Percentiles rank a stretch among this genome's conserved stretches.
These are phyloP conservation scores for Neoniphon sammara DNA, from an alignment of 2,797 vertebrate genomes.

Conservation along the genomic window DNA sequence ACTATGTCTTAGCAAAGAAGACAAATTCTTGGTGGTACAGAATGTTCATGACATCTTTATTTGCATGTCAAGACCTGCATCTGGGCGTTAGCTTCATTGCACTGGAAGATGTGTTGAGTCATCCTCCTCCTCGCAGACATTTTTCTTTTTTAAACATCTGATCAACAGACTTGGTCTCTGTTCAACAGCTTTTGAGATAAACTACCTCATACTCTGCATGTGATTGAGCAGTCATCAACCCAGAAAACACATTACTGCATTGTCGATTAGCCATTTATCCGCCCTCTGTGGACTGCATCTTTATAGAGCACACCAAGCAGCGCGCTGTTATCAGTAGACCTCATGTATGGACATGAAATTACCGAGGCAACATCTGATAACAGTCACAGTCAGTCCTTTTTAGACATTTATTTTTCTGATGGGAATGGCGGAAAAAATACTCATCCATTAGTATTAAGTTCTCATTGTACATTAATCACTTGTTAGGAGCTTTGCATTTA, in stretches of 20 bases:
- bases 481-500: constrained; percentile 48
- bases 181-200: constrained; percentile 41
- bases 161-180: constrained; percentile 43
- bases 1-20: constrained; percentile 29
- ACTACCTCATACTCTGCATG: constrained; percentile 30
- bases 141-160: constrained; percentile 64
- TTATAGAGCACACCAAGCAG: not conserved
- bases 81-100: constrained; percentile 54
- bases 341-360: not conserved
- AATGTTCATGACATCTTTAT: constrained; percentile 60
- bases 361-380: constrained; percentile 3
- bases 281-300: constrained; percentile 12
- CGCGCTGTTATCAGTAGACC: not conserved
- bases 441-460: constrained; percentile 24
- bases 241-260: constrained; percentile 27
- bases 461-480: constrained; percentile 23
- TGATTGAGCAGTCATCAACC: constrained; percentile 59
- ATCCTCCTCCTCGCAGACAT: constrained; percentile 69
- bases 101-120: constrained; percentile 70
- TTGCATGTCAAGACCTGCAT: constrained; percentile 63
- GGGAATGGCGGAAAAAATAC: constrained; percentile 8
- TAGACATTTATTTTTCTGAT: constrained; percentile 18
- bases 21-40: constrained; percentile 34
- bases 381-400: constrained; percentile 25
- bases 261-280: constrained; percentile 7